These are phyloP conservation scores for Neolamprologus falcicula DNA, from an alignment of 2,113 vertebrate species.

Conservation along the genomic window DNA sequence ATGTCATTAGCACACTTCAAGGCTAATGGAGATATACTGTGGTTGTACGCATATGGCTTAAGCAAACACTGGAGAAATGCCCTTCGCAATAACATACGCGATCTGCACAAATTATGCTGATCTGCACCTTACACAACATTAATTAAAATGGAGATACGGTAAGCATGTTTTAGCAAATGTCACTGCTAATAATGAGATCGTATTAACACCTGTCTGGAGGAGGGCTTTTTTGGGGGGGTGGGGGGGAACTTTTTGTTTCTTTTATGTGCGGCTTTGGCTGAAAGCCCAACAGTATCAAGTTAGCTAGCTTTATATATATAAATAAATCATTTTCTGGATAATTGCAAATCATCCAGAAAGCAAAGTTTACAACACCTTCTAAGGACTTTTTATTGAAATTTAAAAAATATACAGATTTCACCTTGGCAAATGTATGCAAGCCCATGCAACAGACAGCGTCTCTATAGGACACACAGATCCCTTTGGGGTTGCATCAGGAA, in stretches of 20 bases:
- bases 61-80: conserved; percentile 15
- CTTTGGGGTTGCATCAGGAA: not conserved
- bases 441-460: not conserved
- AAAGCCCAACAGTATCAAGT: not conserved
- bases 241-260: not conserved
- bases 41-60: not conserved
- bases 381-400: not conserved
- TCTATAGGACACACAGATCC: not conserved
- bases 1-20: conserved; percentile 48
- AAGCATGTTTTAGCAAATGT: not conserved
- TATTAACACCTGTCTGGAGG: not conserved
- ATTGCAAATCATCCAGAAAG: not conserved
- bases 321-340: not conserved
- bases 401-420: not conserved
- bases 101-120: not conserved
- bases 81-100: conserved; percentile 7
- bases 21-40: conserved; percentile 54
- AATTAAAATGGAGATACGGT: not conserved
- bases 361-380: not conserved
- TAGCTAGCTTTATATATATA: not conserved
- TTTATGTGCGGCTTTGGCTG: not conserved
- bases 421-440: not conserved
- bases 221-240: fast-evolving
- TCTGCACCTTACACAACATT: not conserved
- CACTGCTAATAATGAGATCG: not conserved